phyloP scores from a whole-genome alignment of 2,113 vertebrate genomes.

The Ptilonorhynchus violaceus region DNA sequence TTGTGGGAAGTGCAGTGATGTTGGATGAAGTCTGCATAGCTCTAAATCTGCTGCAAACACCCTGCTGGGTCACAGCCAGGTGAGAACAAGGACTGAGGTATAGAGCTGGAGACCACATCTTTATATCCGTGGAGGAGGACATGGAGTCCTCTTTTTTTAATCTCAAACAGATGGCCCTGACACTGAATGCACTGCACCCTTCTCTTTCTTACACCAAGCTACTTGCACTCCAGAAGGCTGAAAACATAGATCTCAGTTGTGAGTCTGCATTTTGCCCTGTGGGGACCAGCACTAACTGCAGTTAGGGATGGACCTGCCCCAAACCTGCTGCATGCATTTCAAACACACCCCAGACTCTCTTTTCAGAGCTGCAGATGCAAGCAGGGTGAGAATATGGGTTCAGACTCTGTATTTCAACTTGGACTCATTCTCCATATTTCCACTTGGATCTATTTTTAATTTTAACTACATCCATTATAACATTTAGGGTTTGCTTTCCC shows the following conservation, averaged over 20 bases:
- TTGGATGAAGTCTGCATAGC: conserved; percentile 10
- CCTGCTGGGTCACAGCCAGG: conserved; percentile 15
- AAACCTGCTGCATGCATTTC: neutral
- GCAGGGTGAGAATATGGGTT: neutral
- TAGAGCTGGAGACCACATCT: neutral
- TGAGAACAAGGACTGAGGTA: neutral
- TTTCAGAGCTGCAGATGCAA: neutral
- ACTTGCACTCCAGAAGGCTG: neutral
- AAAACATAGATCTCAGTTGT: neutral
- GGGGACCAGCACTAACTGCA: neutral
- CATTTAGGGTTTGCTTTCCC: neutral
- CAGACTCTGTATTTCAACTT: neutral
- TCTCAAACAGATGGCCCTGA: neutral
- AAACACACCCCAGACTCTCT: neutral
- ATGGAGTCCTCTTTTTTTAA: neutral
- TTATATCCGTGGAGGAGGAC: neutral
- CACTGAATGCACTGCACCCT: neutral
- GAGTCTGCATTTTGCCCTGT: neutral
- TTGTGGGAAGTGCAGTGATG: neutral
- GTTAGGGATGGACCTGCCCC: neutral
- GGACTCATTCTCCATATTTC: neutral
- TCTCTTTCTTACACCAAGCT: neutral
- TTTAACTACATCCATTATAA: conserved; percentile 18
- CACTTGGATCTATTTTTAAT: conserved; percentile 16
- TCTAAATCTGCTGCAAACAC: conserved; percentile 24